These are phyloP conservation scores for Tetramorium simillimum DNA, from an alignment of 1,140 invertebrate species.

Conservation along the genomic window DNA sequence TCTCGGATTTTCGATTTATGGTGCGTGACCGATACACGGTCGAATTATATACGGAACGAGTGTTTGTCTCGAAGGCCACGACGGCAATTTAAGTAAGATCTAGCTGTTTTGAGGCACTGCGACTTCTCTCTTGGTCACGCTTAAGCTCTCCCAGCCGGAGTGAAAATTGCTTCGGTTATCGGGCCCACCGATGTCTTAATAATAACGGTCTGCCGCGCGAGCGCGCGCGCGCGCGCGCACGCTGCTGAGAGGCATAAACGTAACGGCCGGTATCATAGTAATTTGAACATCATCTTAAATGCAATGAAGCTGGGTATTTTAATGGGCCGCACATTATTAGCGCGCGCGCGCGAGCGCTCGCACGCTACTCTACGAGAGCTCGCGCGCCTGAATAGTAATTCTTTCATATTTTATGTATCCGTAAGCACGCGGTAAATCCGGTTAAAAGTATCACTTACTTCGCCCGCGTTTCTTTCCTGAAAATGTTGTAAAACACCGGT, in stretches of 20 bases:
- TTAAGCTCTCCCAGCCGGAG: background rate
- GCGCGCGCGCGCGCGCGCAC: conserved; percentile 5
- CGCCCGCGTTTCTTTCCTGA: conserved; percentile 24
- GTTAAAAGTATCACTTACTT: conserved; percentile 45
- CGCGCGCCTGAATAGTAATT: conserved; percentile 33
- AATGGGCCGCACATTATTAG: conserved; percentile 45
- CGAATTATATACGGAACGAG: conserved; percentile 6
- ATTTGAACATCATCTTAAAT: conserved; percentile 56
- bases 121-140: background rate
- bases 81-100: conserved; percentile 6
- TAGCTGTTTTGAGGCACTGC: background rate
- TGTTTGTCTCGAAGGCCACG: conserved; percentile 8
- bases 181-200: conserved; percentile 41
- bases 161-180: conserved; percentile 50
- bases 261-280: conserved; percentile 43
- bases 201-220: conserved; percentile 38
- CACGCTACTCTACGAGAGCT: background rate
- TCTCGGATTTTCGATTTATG: conserved; percentile 63
- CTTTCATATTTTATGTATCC: conserved; percentile 27
- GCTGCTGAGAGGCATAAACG: conserved; percentile 31
- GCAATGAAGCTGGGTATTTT: conserved; percentile 33
- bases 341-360: conserved; percentile 4
- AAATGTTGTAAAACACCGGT: conserved; percentile 18
- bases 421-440: conserved; percentile 46
- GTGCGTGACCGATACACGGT: conserved; percentile 4